Evolutionary conservation across 2,797 vertebrate genomes (phyloP), one percentile per base, ranked within the genome.

Genomic region (Sebastiscus albofasciatus): DNA sequence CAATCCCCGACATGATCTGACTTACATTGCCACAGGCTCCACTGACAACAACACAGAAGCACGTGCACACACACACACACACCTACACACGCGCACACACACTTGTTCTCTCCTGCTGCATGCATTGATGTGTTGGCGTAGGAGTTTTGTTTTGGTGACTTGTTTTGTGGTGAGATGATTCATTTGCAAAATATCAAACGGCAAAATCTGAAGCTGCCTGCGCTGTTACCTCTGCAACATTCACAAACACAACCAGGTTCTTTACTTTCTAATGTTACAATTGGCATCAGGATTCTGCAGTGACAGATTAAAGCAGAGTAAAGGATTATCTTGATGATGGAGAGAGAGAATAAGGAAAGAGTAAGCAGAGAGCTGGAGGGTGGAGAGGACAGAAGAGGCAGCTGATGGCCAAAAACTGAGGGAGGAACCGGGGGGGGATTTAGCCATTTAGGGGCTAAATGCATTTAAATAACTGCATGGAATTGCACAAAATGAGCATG

Each of bases 1-100:
- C 70, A 74, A 59, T 67, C 49, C 33, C 56, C 1, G 29, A 77
- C 80, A 77, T 65, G 82, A 81, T 81, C 58, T 3, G 67, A 67
- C 54, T 46, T 67, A 70, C 36, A 52, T 3, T 24, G 82, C 82
- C 70, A 68, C 74, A 54, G 79, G 79, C 55, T 75, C 3, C 12
- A 6, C 65, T 39, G 49, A 74, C 56, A 59, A 70, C 24, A 60
- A 46, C 26, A 67, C 52, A 29, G 2, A 33, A 20, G 13, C 42
- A 49, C 42, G 16, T 46, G 16, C 22, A 58, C 69, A 60, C 12
- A 24, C 22, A 4, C 16, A 14, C 24, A 70, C 56, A 39, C 54
- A n/a, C n/a, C n/a, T n/a, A 65, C 64, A 26, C n/a, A 16, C 18
- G 11, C 9, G 8, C 10, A n/a, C 33, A 26, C 49, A 29, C 29